A percentile compares a stretch with the other conserved stretches of the same genome.
phyloP scores from a whole-genome alignment of 37 sponge, comb jelly and placozoan genomes.

The Eunapius fragilis region DNA sequence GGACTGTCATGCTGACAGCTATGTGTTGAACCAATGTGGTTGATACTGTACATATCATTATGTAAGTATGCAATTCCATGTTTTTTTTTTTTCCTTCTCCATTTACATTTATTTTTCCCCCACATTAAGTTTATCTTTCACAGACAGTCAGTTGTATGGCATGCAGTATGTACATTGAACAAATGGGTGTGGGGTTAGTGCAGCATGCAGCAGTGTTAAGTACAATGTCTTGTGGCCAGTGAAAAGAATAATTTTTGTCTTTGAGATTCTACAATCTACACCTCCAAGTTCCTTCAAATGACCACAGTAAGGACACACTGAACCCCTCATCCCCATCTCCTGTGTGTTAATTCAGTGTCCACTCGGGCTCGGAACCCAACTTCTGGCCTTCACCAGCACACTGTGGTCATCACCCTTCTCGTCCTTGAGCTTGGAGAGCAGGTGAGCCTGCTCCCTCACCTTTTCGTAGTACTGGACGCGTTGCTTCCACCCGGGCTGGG shows the following conservation, averaged over 20 bases:
- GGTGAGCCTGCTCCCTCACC: constrained; percentile 27
- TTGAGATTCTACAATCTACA: too few relatives aligned
- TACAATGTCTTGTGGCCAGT: too few relatives aligned
- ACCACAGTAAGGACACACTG: too few relatives aligned
- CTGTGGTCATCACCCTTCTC: background rate
- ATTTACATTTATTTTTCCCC: background rate
- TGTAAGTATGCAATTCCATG: background rate
- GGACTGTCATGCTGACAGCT: background rate
- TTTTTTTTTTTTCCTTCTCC: background rate
- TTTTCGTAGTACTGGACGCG: constrained; percentile 33
- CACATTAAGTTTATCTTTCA: too few relatives aligned
- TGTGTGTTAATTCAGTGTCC: background rate
- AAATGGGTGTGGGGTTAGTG: too few relatives aligned
- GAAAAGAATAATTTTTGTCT: too few relatives aligned
- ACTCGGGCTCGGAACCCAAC: background rate
- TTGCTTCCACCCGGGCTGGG: constrained; percentile 45
- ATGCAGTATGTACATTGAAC: too few relatives aligned
- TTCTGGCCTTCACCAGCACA: background rate
- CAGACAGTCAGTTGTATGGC: too few relatives aligned
- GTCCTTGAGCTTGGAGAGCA: background rate
- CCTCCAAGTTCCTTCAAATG: too few relatives aligned
- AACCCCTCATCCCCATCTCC: too few relatives aligned
- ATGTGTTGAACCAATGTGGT: background rate
- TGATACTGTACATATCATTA: background rate
- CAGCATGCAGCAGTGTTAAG: too few relatives aligned